Base-by-base conservation (phyloP, 2,888 invertebrate species). In the Eupithecia pulchellata region DNA sequence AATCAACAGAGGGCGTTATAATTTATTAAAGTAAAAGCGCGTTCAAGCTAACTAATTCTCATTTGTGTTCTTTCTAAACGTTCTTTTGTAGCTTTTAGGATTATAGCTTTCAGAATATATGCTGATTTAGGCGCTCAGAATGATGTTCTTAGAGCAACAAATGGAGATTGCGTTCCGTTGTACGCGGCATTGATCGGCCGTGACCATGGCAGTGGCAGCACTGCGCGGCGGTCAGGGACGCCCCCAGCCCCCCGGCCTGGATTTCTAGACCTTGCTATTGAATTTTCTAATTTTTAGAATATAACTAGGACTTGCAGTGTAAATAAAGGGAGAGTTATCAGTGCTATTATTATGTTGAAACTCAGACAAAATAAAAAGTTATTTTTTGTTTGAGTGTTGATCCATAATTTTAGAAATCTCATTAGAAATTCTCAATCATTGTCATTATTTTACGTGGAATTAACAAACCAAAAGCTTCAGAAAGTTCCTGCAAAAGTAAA, bases 191-290 rank as follows among this genome's bases (percentile, higher is more conserved):
- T 75, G 77, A 77, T 74, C 72, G 77, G 58, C 77, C 77, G 67
- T 75, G 75, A 74, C 77, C 77, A 72, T 77, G 76, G 74, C 68
- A 68, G 72, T 69, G 76, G 69, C 69, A 73, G 60, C 70, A 75
- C 70, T 69, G 72, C 69, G 65, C 58, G 58, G 64, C 72, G 75
- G 75, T 77, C 77, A 74, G 74, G 75, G 77, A 58, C 68, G 64
- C 52, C 64, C 60, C 66, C 61, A 25, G 27, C 30, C 36, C 60
- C 47, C 20, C 61, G 30, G 27, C 60, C 60, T 25, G 68, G 68
- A 66, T 66, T 66, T 61, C 61, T 39, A 36, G 34, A 30, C 55
- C 36, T 13, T 27, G 17, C 27, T 14, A 34, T 47, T 63, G 34
- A 55, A 60, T n/a, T 64, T 39, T 20, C 36, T 64, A n/a, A 52